Conservation (phyloP, 2,113 vertebrate genomes). For the Dipodomys ordii region DNA sequence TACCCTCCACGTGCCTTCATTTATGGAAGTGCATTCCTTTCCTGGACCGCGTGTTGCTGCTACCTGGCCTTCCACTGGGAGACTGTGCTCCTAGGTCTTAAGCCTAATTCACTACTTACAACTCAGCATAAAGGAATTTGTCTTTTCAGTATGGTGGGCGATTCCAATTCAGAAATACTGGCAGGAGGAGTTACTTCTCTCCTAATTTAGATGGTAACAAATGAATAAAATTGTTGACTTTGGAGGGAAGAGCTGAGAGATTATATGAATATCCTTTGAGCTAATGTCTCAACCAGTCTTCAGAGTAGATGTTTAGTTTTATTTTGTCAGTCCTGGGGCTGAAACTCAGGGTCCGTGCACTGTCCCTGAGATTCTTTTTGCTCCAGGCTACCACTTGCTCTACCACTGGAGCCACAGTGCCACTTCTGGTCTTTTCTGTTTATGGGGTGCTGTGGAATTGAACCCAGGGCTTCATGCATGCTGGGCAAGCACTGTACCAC, state of each 20-base stretch:
- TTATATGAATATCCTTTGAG: background rate
- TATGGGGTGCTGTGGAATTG: too few relatives aligned
- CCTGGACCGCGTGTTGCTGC: slow-evolving; percentile 83
- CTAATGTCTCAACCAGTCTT: background rate
- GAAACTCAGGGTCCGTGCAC: too few relatives aligned
- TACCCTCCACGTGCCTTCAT: slow-evolving; percentile 89
- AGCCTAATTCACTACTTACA: background rate
- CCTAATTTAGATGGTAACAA: background rate
- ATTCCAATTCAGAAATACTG: background rate
- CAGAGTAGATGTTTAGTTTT: background rate
- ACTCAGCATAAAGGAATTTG: background rate
- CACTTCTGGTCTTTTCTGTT: too few relatives aligned
- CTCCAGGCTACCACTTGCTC: too few relatives aligned
- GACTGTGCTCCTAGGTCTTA: slow-evolving; percentile 10
- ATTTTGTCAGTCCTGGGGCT: too few relatives aligned
- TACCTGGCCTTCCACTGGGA: slow-evolving; percentile 77
- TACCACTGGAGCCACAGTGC: too few relatives aligned
- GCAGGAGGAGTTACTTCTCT: background rate
- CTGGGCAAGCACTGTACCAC: too few relatives aligned
- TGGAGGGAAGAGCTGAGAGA: background rate
- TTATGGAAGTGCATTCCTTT: slow-evolving; percentile 87
- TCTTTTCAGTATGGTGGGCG: background rate
- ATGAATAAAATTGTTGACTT: background rate
- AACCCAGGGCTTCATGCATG: too few relatives aligned
- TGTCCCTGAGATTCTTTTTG: too few relatives aligned